These are phyloP conservation scores for Oscheius sp. DNA, from an alignment of 2,888 invertebrate genomes.

Conservation along the genomic window DNA sequence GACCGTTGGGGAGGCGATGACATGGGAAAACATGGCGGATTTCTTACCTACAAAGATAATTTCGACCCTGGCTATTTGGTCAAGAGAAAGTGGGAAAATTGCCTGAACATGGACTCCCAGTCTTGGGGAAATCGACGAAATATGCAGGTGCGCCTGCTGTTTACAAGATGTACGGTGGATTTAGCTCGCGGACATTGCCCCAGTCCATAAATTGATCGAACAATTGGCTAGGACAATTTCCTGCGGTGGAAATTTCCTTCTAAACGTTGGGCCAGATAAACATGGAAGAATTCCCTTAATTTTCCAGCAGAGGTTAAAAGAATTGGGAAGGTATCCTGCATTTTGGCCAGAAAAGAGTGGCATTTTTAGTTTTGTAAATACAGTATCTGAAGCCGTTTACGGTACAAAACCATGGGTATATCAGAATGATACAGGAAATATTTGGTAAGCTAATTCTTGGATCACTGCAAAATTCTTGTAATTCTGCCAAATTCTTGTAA, in stretches of 20 bases:
- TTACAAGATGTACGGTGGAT: not conserved
- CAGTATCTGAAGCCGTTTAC: slow-evolving; percentile 74
- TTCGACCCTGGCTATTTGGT: slow-evolving; percentile 77
- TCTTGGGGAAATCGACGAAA: slow-evolving; percentile 77
- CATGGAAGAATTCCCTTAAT: slow-evolving; percentile 75
- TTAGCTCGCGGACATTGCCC: slow-evolving; percentile 58
- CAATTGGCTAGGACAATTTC: slow-evolving; percentile 66
- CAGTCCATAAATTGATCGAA: slow-evolving; percentile 58
- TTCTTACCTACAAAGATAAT: slow-evolving; percentile 86
- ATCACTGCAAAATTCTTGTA: no score
- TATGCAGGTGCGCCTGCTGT: slow-evolving; percentile 58
- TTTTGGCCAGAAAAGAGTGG: not conserved
- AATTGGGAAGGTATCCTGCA: slow-evolving; percentile 71
- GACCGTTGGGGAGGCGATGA: slow-evolving; percentile 90
- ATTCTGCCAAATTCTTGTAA: not conserved
- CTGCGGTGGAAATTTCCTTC: slow-evolving; percentile 71
- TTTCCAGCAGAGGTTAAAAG: slow-evolving; percentile 75
- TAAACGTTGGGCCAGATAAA: slow-evolving; percentile 75
- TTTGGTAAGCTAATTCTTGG: slow-evolving; percentile 43
- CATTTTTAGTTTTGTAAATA: slow-evolving; percentile 6
- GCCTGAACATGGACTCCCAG: slow-evolving; percentile 75
- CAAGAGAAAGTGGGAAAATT: slow-evolving; percentile 77
- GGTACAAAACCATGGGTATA: slow-evolving; percentile 74
- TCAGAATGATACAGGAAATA: slow-evolving; percentile 77
- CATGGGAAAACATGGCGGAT: slow-evolving; percentile 88